phyloP scores from a whole-genome alignment of 1,140 invertebrate genomes.

The Sinonovacula constricta region DNA sequence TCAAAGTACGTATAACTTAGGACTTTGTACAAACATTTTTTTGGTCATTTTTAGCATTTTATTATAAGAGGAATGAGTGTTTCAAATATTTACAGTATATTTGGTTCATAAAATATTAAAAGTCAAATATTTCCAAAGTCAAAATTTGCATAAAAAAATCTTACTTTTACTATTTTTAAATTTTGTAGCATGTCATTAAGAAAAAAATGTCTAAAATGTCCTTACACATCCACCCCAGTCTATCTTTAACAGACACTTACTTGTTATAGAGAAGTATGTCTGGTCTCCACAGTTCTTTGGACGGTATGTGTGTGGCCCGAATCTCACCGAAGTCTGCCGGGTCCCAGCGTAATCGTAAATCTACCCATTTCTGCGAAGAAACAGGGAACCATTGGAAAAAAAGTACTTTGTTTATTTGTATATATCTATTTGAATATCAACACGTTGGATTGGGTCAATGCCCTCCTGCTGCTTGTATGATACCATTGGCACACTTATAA shows the following conservation, averaged over 20 bases:
- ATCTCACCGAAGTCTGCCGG: slow-evolving; percentile 92
- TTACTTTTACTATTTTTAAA: not conserved
- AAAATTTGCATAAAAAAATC: not conserved
- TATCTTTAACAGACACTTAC: slow-evolving; percentile 66
- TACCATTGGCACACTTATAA: slow-evolving; percentile 83
- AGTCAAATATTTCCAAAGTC: not conserved
- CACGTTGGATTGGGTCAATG: slow-evolving; percentile 78
- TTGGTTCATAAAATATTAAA: not conserved
- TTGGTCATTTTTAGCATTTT: no score
- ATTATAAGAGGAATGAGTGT: not conserved
- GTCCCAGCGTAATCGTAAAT: slow-evolving; percentile 66
- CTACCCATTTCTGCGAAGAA: slow-evolving; percentile 75
- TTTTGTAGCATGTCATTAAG: no score
- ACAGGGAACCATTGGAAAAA: no score
- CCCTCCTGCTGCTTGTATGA: slow-evolving; percentile 87
- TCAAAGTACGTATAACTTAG: no score
- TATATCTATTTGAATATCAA: no score
- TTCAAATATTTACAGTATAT: not conserved
- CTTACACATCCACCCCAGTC: no score
- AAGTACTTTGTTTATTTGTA: no score
- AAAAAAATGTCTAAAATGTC: no score
- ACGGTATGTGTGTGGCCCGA: slow-evolving; percentile 84
- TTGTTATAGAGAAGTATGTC: slow-evolving; percentile 79
- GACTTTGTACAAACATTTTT: no score
- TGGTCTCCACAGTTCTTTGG: slow-evolving; percentile 87